Evolutionary conservation across 1,140 invertebrate genomes (phyloP).

Genomic region (Rhopalosiphum maidis): DNA sequence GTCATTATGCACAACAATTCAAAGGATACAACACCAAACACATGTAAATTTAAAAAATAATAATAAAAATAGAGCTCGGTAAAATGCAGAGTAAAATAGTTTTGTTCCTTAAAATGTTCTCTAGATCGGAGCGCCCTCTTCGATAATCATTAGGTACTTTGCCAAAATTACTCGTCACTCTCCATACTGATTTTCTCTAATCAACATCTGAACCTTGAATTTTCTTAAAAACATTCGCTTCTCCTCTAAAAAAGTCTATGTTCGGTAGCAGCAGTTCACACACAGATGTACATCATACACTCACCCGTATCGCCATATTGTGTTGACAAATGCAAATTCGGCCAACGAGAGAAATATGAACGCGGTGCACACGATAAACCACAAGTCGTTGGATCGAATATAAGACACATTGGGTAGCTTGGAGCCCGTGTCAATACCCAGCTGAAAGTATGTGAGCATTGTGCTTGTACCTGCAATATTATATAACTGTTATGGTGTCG

Average conservation of each 20-base stretch:
- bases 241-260: too few relatives aligned
- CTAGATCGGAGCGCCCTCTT: not conserved
- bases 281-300: not conserved
- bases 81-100: not conserved
- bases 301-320: slow-evolving; percentile 81
- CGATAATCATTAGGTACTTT: too few relatives aligned
- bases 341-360: slow-evolving; percentile 86
- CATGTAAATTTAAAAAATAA: not conserved
- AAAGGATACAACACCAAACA: not conserved
- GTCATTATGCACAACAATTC: too few relatives aligned
- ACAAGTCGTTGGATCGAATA: slow-evolving; percentile 86
- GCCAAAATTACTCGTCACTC: not conserved
- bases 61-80: not conserved
- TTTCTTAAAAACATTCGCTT: not conserved
- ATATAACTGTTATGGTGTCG: not conserved
- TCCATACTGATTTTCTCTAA: not conserved
- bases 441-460: slow-evolving; percentile 83
- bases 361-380: slow-evolving; percentile 83
- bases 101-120: not conserved
- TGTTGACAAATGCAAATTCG: slow-evolving; percentile 88
- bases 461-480: slow-evolving; percentile 73
- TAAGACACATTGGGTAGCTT: slow-evolving; percentile 85
- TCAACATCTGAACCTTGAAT: not conserved
- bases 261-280: too few relatives aligned
- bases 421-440: slow-evolving; percentile 65